Evolutionary conservation across 2,888 invertebrate genomes (phyloP).

Genomic region (Didymodactylos carnosus): DNA sequence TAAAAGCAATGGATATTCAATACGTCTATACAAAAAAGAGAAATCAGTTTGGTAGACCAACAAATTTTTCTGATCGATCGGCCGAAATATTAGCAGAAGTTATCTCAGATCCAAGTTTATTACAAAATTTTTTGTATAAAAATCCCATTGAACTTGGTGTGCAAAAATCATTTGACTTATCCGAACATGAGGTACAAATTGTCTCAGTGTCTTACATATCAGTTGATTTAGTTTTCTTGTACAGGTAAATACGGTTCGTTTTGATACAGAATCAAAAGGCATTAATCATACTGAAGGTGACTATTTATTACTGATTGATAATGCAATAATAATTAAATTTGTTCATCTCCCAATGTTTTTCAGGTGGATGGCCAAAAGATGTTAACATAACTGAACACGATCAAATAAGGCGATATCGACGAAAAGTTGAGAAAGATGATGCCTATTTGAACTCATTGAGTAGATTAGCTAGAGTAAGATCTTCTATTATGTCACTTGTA

Average conservation of each 20-base stretch:
- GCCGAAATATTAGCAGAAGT: conserved; percentile 36
- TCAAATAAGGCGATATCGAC: conserved; percentile 58
- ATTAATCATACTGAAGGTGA: conserved; percentile 65
- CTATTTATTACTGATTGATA: too few species aligned
- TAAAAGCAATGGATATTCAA: conserved; percentile 37
- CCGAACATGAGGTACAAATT: conserved; percentile 36
- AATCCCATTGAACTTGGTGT: conserved; percentile 32
- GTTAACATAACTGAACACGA: conserved; percentile 66
- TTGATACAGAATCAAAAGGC: conserved; percentile 51
- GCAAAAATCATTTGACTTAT: conserved; percentile 35
- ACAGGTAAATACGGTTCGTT: conserved; percentile 45
- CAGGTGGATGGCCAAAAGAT: conserved; percentile 91
- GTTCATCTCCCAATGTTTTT: too few species aligned
- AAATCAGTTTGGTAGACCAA: conserved; percentile 34
- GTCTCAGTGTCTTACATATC: too few species aligned
- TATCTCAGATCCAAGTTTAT: conserved; percentile 26
- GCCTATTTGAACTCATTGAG: conserved; percentile 57
- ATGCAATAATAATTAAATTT: too few species aligned
- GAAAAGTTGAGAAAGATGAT: conserved; percentile 81
- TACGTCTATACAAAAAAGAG: conserved; percentile 35
- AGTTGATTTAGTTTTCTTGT: neutral
- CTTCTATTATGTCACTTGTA: neutral
- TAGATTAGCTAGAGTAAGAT: conserved; percentile 45
- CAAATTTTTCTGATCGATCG: conserved; percentile 33
- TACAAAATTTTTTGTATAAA: conserved; percentile 29